Percentiles rank a stretch among this genome's conserved stretches.
phyloP scores from a whole-genome alignment of 2,113 vertebrate species.

The Phylloscopus trochilus region DNA sequence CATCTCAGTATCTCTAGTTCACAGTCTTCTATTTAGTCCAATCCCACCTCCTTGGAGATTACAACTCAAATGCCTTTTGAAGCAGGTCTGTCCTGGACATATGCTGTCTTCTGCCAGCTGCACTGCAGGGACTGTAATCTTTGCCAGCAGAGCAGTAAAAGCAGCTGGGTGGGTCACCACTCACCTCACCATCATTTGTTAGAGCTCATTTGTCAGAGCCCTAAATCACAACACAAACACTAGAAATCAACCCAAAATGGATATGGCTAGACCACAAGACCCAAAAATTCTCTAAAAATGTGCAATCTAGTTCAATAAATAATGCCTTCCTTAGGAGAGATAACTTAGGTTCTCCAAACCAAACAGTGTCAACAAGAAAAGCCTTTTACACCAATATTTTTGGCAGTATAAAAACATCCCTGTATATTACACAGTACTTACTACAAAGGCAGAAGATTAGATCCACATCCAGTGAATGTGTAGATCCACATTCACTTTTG shows the following conservation, averaged over 20 bases:
- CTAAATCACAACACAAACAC: neutral
- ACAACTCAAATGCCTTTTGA: neutral
- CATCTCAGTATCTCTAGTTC: neutral
- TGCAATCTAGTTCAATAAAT: neutral
- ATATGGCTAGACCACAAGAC: neutral
- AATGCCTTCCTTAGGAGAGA: neutral
- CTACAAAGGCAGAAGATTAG: neutral
- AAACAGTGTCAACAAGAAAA: neutral
- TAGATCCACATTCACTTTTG: neutral
- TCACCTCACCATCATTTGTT: neutral
- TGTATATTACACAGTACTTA: neutral
- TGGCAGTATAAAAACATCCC: neutral
- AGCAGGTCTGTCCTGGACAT: neutral
- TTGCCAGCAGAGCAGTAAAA: neutral
- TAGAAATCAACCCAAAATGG: neutral
- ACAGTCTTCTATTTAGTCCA: neutral
- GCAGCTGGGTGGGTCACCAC: constrained; percentile 2
- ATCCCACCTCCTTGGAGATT: neutral
- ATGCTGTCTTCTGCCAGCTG: neutral
- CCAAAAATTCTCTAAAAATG: neutral
- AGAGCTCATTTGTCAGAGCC: neutral
- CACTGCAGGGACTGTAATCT: neutral
- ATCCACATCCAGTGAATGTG: neutral
- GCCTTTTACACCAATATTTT: neutral
- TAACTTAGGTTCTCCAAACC: neutral